Conservation (phyloP, 2,113 vertebrate species). For the Urocolius indicus region DNA sequence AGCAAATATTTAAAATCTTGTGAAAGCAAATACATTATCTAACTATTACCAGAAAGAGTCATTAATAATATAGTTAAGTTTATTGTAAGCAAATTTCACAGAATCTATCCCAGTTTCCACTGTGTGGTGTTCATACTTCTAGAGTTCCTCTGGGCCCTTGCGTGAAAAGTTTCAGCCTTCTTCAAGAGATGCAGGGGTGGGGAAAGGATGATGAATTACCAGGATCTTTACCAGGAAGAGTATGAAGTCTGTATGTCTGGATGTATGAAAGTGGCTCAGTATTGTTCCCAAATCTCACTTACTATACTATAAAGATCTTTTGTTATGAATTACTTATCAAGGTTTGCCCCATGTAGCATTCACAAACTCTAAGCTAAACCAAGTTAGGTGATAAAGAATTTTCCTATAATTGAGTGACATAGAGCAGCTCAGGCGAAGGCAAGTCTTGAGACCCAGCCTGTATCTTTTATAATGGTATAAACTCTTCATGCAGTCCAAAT, state of each 20-base stretch:
- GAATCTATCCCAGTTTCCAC: background rate
- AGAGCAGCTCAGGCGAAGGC: background rate
- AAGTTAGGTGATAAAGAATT: background rate
- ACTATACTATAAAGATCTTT: background rate
- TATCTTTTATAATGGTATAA: background rate
- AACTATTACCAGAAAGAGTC: background rate
- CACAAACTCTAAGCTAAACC: background rate
- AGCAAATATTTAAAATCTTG: background rate
- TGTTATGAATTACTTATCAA: background rate
- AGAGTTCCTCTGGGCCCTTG: rapidly evolving
- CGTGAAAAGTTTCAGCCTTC: background rate
- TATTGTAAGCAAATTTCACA: background rate
- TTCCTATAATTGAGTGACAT: background rate
- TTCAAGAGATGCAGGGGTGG: background rate
- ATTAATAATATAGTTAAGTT: background rate
- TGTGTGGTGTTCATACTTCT: background rate
- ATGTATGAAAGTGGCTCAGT: background rate
- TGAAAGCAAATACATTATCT: background rate
- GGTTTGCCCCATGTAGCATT: background rate
- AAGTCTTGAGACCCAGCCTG: background rate
- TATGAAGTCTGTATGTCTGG: background rate
- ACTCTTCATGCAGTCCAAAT: background rate
- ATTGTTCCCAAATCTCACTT: background rate
- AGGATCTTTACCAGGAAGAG: background rate
- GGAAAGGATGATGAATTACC: background rate